Evolutionary conservation across 64 coral and sea anemone genomes (phyloP), one percentile per base, ranked within the genome.

Genomic region (Stichodactyla mertensii): DNA sequence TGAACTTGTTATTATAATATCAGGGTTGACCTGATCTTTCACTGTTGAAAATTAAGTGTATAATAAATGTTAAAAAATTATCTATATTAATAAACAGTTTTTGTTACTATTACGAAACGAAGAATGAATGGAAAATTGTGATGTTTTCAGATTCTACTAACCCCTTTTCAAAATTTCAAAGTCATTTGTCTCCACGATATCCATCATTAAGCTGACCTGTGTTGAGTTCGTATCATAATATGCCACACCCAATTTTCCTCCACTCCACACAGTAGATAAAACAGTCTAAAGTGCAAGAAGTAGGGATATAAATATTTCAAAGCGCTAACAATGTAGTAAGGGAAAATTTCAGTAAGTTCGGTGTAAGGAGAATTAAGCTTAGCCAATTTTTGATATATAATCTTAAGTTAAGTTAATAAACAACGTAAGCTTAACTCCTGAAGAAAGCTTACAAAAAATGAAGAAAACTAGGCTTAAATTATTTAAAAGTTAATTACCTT

Each of bases 151-250:
- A 55, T 24, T 54, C 20, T 77, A 18, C 22, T 89, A 83, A 95
- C 94, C 94, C 90, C 94, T 92, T 51, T 89, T 95, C 6, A 95
- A 55, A 89, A 95, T 92, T 83, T 95, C 90, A 74, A 95, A 95
- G 69, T 95, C 94, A 80, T 62, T 95, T 64, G 94, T 95, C 69
- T 95, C 94, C 20, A 92, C 71, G 3, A 90, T 78, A 88, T 95
- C 94, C 94, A 95, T 89, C 31, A 92, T 54, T n/a, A 95, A 57
- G 82, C 87, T 67, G 20, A 95, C 53, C 57, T 95, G 90, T 78
- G 94, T 86, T 18, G 87, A 78, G 61, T 87, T 84, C 19, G 94
- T 92, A 58, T 95, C 94, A 69, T 95, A 95, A 19, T 95, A 95
- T n/a, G 94, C 84, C 15, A 88, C 91, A 13, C 94, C 94, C 6